A percentile compares a stretch with the other conserved stretches of the same genome.
Evolutionary conservation across 2,113 vertebrate species (phyloP).

Genomic region (Lamprotornis superbus): DNA sequence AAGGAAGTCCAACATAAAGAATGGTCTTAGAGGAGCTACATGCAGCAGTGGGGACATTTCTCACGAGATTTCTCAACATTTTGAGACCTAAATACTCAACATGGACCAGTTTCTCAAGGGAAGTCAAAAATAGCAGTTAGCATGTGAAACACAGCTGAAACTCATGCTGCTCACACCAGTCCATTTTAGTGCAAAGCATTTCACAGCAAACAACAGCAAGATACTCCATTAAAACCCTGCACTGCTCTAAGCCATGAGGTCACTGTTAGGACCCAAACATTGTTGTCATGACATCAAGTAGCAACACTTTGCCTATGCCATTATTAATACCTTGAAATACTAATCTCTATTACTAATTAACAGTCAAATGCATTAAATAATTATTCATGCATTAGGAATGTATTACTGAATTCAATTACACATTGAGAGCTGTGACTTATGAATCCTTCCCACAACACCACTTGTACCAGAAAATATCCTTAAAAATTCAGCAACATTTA

Average conservation of each 20-base stretch:
- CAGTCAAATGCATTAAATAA: background rate
- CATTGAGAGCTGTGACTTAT: background rate
- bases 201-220: background rate
- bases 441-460: background rate
- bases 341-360: conserved; percentile 14
- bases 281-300: background rate
- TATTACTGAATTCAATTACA: background rate
- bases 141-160: background rate
- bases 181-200: background rate
- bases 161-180: background rate
- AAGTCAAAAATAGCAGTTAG: background rate
- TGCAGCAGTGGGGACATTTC: background rate
- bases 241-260: background rate
- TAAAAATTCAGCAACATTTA: background rate
- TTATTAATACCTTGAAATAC: conserved; percentile 8
- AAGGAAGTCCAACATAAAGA: background rate
- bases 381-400: background rate
- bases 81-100: background rate
- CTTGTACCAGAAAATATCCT: background rate
- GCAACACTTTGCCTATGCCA: background rate
- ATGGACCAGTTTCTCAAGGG: background rate
- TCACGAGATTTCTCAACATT: background rate
- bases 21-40: background rate
- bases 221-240: background rate
- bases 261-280: background rate